Conservation (phyloP, 2,113 vertebrate genomes). For the Bufo bufo region DNA sequence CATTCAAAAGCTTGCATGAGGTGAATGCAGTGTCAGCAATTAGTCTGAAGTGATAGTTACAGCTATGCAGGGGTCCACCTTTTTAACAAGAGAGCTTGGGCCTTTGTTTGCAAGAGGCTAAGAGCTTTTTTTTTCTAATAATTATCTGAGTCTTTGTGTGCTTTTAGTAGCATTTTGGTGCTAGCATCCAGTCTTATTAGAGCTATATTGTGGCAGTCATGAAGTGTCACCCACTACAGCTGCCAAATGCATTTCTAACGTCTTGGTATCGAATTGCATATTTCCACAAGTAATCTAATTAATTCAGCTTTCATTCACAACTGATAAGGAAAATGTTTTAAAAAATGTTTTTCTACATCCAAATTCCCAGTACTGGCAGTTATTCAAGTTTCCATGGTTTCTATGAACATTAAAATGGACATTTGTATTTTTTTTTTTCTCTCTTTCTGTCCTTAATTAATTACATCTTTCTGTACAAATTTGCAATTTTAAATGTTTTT, state of each 20-base stretch:
- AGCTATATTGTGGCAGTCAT: slow-evolving; percentile 12
- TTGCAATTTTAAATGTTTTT: too few species aligned
- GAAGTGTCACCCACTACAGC: background rate
- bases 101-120: slow-evolving; percentile 15
- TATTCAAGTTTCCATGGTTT: slow-evolving; percentile 50
- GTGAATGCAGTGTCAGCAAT: slow-evolving; percentile 20
- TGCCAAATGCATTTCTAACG: slow-evolving; percentile 43
- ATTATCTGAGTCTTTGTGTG: background rate
- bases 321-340: slow-evolving; percentile 32
- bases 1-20: slow-evolving; percentile 26
- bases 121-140: background rate
- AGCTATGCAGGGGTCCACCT: background rate
- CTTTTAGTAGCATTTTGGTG: slow-evolving; percentile 13
- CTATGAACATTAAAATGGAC: slow-evolving; percentile 46
- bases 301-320: slow-evolving; percentile 57
- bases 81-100: slow-evolving; percentile 9
- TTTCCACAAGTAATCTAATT: slow-evolving; percentile 53
- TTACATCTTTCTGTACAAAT: too few species aligned
- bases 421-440: slow-evolving; percentile 15
- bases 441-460: background rate
- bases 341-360: slow-evolving; percentile 44
- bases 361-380: slow-evolving; percentile 45
- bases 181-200: slow-evolving; percentile 31
- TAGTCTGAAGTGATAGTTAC: slow-evolving; percentile 18
- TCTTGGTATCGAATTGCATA: slow-evolving; percentile 18